Conservation (phyloP, 2,888 invertebrate species). For the Phorcus lineatus region DNA sequence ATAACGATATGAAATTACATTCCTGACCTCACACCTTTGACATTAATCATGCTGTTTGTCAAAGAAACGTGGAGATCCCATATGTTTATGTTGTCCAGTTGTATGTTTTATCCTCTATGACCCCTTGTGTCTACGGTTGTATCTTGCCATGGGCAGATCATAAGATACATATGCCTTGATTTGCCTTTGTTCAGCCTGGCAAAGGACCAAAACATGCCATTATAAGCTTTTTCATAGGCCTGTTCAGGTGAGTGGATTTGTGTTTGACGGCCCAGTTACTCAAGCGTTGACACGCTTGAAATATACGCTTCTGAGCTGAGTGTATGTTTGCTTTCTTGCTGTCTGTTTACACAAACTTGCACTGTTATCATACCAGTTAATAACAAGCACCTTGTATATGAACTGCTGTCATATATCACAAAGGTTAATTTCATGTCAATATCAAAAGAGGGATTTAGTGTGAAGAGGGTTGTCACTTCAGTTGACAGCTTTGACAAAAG, state of each 20-base stretch:
- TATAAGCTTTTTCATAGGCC: neutral
- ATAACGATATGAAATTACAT: too few species aligned
- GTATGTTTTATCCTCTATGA: too few species aligned
- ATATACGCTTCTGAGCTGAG: neutral
- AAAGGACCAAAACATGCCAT: neutral
- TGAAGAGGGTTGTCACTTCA: too few species aligned
- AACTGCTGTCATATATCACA: neutral
- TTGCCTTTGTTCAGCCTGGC: neutral
- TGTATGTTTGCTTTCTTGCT: neutral
- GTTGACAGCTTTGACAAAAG: too few species aligned
- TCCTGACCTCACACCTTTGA: too few species aligned
- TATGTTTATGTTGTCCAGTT: too few species aligned
- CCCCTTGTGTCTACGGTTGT: too few species aligned
- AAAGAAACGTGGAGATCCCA: too few species aligned
- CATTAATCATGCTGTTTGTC: too few species aligned
- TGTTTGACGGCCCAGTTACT: neutral
- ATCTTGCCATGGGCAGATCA: neutral
- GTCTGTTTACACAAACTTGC: neutral
- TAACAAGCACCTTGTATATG: neutral
- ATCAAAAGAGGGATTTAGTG: neutral
- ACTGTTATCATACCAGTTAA: neutral
- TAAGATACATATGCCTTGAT: neutral
- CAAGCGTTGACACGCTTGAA: neutral
- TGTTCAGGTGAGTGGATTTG: neutral
- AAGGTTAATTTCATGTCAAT: constrained; percentile 8